A percentile compares a stretch with the other conserved stretches of the same genome.
Evolutionary conservation across 2,113 vertebrate genomes (phyloP).

Genomic region (Pavo muticus): DNA sequence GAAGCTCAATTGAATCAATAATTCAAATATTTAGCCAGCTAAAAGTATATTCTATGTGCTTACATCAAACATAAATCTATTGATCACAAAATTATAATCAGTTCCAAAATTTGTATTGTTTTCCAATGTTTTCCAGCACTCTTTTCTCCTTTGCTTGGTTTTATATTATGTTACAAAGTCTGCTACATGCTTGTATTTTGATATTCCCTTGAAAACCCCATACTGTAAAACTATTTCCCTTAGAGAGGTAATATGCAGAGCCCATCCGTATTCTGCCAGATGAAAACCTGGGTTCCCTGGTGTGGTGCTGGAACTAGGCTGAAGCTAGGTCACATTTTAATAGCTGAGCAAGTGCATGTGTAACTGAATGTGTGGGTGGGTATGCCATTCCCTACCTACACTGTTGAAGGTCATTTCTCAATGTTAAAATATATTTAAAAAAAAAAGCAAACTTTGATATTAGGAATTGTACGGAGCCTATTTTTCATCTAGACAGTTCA

Average conservation of each 20-base stretch:
- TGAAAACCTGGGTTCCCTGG: background rate
- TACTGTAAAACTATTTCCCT: background rate
- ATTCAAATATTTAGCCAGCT: background rate
- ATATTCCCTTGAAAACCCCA: background rate
- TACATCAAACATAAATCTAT: background rate
- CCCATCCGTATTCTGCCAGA: background rate
- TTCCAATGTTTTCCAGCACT: background rate
- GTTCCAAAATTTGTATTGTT: background rate
- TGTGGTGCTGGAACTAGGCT: background rate
- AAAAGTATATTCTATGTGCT: background rate
- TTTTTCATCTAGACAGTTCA: constrained; percentile 1
- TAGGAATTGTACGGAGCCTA: background rate
- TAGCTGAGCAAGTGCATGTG: background rate
- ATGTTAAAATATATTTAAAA: background rate
- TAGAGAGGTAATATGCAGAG: background rate
- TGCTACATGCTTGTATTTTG: background rate
- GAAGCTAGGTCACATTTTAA: constrained; percentile 26
- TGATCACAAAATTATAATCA: background rate
- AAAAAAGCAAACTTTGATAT: background rate
- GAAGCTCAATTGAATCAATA: background rate
- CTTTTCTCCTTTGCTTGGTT: background rate
- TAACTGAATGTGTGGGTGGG: constrained; percentile 14
- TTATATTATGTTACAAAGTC: background rate
- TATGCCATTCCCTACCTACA: background rate
- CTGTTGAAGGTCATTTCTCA: constrained; percentile 20